phyloP scores from a whole-genome alignment of 2,888 invertebrate species.

The Gordius sp. region DNA sequence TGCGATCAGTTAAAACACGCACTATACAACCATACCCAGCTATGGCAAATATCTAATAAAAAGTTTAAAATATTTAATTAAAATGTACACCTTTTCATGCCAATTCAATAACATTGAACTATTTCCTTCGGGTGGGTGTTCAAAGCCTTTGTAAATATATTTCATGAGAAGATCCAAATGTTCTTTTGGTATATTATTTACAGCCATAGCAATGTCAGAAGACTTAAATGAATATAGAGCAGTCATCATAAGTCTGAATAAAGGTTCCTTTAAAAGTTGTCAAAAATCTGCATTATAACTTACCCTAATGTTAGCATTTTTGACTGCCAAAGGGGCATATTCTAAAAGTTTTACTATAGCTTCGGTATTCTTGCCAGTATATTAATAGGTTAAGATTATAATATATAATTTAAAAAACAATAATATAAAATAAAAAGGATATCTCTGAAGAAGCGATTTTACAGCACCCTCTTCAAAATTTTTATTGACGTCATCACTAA shows the following conservation, averaged over 20 bases:
- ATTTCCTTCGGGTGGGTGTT: slow-evolving; percentile 4
- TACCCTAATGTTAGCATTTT: background rate
- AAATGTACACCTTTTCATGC: slow-evolving; percentile 2
- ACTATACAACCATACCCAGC: slow-evolving; percentile 6
- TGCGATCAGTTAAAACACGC: background rate
- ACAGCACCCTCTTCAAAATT: background rate
- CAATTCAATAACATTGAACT: slow-evolving; percentile 1
- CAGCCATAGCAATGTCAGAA: background rate
- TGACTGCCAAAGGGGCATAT: background rate
- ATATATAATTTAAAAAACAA: background rate
- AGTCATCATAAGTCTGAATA: background rate
- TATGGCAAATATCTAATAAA: background rate
- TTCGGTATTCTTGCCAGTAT: slow-evolving; percentile 9
- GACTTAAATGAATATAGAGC: slow-evolving; percentile 10
- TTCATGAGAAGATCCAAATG: background rate
- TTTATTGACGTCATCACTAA: background rate
- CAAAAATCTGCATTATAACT: too few species aligned
- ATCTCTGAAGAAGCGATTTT: background rate
- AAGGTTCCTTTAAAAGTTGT: background rate
- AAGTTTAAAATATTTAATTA: background rate
- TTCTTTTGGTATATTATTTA: background rate
- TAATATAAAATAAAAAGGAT: slow-evolving; percentile 14
- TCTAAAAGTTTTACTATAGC: background rate
- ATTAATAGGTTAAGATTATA: background rate
- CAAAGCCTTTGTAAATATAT: slow-evolving; percentile 14